Conservation (phyloP, 2,113 vertebrate genomes). For the Acinonyx jubatus region DNA sequence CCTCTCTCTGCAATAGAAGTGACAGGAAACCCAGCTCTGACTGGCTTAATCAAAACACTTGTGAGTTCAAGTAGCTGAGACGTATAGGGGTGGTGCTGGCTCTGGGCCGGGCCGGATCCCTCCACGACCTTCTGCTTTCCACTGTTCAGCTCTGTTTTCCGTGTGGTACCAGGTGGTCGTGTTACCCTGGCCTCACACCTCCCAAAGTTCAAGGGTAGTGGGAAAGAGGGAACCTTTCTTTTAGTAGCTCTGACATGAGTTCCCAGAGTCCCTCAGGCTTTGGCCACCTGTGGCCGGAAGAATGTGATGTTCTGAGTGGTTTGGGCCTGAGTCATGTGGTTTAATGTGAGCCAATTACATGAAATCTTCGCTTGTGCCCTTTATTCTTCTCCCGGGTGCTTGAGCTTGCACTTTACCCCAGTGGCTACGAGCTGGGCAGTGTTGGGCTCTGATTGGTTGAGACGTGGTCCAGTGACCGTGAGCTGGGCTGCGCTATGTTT, state of each 20-base stretch:
- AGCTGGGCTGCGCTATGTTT: neutral
- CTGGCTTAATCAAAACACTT: neutral
- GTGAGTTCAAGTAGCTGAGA: neutral
- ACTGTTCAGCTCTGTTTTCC: neutral
- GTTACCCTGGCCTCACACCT: neutral
- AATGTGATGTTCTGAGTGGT: neutral
- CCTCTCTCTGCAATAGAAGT: rapidly evolving
- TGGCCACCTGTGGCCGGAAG: neutral
- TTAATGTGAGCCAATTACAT: neutral
- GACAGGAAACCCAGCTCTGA: neutral
- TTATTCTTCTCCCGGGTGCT: neutral
- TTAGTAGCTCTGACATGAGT: neutral
- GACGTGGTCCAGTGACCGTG: neutral
- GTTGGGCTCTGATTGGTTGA: conserved; percentile 32
- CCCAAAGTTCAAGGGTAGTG: neutral
- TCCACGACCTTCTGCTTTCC: neutral
- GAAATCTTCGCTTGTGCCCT: neutral
- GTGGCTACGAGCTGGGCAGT: neutral
- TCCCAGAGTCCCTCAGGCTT: neutral
- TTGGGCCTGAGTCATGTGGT: neutral
- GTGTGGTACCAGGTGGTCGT: neutral
- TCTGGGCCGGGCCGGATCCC: neutral
- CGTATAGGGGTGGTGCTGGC: neutral
- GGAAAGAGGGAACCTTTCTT: neutral
- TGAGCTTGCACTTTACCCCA: neutral